Conservation (phyloP, 1,140 invertebrate genomes). For the Ruditapes philippinarum region DNA sequence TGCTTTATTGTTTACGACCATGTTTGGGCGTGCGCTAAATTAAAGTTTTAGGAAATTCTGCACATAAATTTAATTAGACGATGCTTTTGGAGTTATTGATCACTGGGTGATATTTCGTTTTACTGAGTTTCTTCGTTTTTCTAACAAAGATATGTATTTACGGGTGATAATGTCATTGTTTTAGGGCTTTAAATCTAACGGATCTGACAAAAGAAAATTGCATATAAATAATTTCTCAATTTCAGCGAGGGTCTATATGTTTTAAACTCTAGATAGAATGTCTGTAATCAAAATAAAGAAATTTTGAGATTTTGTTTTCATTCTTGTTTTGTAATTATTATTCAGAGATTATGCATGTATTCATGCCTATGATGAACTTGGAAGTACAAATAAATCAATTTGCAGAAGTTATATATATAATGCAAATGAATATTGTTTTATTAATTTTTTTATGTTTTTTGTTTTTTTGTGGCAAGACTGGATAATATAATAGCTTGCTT, state of each 20-base stretch:
- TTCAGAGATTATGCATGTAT: too few relatives aligned
- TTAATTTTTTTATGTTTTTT: too few relatives aligned
- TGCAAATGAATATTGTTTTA: too few relatives aligned
- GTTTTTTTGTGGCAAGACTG: too few relatives aligned
- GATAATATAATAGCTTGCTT: too few relatives aligned
- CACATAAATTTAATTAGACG: constrained; percentile 46
- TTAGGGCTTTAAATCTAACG: background rate
- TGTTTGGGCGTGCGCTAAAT: constrained; percentile 17
- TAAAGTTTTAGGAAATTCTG: constrained; percentile 37
- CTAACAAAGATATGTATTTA: constrained; percentile 6
- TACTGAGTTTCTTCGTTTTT: background rate
- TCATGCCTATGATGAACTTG: too few relatives aligned
- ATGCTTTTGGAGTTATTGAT: constrained; percentile 25
- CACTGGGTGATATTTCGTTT: background rate
- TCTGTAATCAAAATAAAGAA: background rate
- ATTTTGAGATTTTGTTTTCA: too few relatives aligned
- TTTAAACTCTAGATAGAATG: background rate
- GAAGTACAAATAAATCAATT: too few relatives aligned
- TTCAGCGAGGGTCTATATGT: background rate
- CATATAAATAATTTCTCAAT: background rate
- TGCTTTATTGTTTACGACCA: constrained; percentile 38
- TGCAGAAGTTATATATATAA: too few relatives aligned
- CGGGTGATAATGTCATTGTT: background rate
- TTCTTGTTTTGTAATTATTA: too few relatives aligned
- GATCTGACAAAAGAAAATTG: background rate